Evolutionary conservation across 2,113 vertebrate species (phyloP).

Genomic region (Pollimyrus isidori): DNA sequence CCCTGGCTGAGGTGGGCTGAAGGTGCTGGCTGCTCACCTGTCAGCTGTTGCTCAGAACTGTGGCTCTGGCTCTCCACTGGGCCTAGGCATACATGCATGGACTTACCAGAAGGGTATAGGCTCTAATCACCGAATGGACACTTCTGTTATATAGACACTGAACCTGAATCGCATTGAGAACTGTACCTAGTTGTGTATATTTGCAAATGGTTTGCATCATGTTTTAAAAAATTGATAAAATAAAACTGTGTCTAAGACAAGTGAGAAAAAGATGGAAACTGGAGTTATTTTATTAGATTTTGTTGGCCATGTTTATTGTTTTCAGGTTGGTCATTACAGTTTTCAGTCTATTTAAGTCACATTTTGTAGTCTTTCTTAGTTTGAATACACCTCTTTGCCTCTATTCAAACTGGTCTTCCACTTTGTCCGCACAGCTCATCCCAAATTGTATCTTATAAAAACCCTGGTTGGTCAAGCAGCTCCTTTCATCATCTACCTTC

Average conservation of each 20-base stretch:
- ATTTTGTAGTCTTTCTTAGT: neutral
- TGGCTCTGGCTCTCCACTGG: constrained; percentile 38
- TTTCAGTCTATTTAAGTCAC: neutral
- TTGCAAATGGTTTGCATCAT: neutral
- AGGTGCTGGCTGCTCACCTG: constrained; percentile 45
- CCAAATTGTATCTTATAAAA: neutral
- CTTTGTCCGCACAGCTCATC: neutral
- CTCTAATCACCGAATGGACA: neutral
- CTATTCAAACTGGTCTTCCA: neutral
- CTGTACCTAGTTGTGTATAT: neutral
- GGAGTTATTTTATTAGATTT: neutral
- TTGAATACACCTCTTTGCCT: neutral
- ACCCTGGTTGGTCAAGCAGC: neutral
- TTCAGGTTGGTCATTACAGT: neutral
- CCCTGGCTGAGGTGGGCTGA: neutral
- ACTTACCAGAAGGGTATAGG: neutral
- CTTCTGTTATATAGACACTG: neutral
- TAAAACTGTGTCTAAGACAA: neutral
- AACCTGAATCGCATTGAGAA: neutral
- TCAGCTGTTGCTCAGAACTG: constrained; percentile 41
- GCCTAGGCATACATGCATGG: constrained; percentile 27
- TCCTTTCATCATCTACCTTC: neutral
- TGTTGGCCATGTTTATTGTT: neutral
- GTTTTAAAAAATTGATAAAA: neutral
- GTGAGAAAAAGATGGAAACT: neutral